A percentile compares a stretch with the other conserved stretches of the same genome.
These are phyloP conservation scores for Frankliniella intonsa DNA, from an alignment of 2,888 invertebrate species.

Conservation along the genomic window DNA sequence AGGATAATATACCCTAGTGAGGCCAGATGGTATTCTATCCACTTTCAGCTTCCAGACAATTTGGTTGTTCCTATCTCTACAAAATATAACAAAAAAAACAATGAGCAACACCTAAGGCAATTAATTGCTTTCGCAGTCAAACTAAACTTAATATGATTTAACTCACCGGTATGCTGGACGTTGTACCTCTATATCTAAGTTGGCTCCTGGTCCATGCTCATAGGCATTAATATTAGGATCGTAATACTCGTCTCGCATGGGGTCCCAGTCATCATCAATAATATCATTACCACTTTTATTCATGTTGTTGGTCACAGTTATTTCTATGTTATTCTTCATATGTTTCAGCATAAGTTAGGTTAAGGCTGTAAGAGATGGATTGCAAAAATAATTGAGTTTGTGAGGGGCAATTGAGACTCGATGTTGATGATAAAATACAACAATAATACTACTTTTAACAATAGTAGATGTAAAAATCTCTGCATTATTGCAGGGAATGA, in stretches of 20 bases:
- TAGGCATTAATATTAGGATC: background rate
- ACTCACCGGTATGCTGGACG: background rate
- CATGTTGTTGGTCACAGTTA: background rate
- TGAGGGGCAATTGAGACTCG: too few relatives aligned
- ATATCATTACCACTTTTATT: background rate
- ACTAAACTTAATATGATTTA: background rate
- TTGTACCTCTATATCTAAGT: background rate
- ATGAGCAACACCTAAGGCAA: background rate
- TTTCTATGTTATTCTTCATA: background rate
- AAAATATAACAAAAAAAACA: background rate
- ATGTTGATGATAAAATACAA: too few relatives aligned
- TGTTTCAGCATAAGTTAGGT: background rate
- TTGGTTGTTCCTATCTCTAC: background rate
- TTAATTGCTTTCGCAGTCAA: too few relatives aligned
- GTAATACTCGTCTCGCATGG: background rate
- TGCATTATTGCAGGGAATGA: too few relatives aligned
- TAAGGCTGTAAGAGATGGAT: too few relatives aligned
- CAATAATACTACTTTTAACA: too few relatives aligned
- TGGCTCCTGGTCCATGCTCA: background rate
- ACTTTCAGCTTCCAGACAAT: background rate
- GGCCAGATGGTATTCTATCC: background rate
- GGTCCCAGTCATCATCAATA: background rate
- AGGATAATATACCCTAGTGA: background rate
- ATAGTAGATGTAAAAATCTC: too few relatives aligned
- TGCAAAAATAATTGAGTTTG: too few relatives aligned